Conservation (phyloP, 2,113 vertebrate species). For the Amblyopsis rosae region DNA sequence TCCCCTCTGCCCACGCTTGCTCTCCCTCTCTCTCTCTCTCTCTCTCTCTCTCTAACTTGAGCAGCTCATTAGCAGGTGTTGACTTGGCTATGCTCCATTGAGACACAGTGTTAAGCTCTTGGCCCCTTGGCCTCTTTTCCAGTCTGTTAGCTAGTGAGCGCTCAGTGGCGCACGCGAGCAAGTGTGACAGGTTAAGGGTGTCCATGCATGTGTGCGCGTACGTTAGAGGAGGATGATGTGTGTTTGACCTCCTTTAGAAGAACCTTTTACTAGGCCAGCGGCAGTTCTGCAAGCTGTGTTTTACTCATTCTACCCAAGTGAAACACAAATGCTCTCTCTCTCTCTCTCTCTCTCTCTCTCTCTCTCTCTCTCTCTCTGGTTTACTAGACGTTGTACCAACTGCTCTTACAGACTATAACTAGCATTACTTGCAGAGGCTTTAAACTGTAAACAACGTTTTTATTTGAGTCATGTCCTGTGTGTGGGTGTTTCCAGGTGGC, state of each 20-base stretch:
- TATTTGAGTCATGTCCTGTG: not conserved
- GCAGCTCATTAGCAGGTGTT: conserved; percentile 73
- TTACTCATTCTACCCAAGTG: too few species aligned
- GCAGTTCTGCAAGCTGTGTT: too few species aligned
- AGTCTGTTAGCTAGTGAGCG: conserved; percentile 63
- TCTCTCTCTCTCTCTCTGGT: too few species aligned
- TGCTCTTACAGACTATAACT: too few species aligned
- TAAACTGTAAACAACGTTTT: too few species aligned
- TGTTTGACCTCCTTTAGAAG: conserved; percentile 20
- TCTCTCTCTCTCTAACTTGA: conserved; percentile 18
- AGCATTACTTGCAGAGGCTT: too few species aligned
- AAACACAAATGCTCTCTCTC: too few species aligned
- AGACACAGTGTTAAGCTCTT: conserved; percentile 65
- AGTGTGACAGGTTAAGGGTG: conserved; percentile 53
- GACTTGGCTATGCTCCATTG: conserved; percentile 64
- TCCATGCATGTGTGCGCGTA: conserved; percentile 8
- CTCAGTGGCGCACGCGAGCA: conserved; percentile 41
- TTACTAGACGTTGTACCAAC: too few species aligned
- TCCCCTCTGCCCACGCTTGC: not conserved
- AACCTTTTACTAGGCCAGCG: not conserved
- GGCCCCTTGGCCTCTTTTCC: conserved; percentile 62
- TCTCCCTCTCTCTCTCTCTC: not conserved
- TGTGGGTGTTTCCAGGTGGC: conserved; percentile 80
- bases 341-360: too few species aligned
- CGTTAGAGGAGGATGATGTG: conserved; percentile 5